A percentile compares a stretch with the other conserved stretches of the same genome.
These are phyloP conservation scores for Myotis findleyi DNA, from an alignment of 2,797 vertebrate genomes.

Conservation along the genomic window DNA sequence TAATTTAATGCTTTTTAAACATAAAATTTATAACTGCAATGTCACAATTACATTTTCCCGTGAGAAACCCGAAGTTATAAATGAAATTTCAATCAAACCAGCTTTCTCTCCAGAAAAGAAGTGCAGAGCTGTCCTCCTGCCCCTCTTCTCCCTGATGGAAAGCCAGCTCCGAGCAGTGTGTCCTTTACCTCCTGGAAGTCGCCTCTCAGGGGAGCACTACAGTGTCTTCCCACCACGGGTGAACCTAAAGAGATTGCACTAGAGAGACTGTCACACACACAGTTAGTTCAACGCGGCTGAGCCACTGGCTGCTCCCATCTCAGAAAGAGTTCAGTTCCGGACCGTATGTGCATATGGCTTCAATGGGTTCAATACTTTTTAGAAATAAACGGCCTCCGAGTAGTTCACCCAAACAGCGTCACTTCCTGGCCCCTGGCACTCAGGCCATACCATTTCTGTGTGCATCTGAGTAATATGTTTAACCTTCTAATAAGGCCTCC, in stretches of 20 bases:
- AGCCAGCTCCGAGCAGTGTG: background rate
- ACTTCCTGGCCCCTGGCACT: constrained; percentile 57
- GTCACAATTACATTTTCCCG: background rate
- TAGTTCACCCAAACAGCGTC: constrained; percentile 41
- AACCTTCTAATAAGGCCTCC: constrained; percentile 72
- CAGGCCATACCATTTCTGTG: constrained; percentile 16
- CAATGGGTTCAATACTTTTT: constrained; percentile 67
- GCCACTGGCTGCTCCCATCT: constrained; percentile 37
- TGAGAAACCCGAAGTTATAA: background rate
- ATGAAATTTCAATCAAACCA: background rate
- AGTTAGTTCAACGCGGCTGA: constrained; percentile 60
- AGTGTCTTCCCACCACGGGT: background rate
- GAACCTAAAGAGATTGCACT: constrained; percentile 54
- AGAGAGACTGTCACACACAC: constrained; percentile 23
- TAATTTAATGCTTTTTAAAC: background rate
- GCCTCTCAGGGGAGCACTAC: background rate
- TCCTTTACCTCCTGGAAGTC: background rate
- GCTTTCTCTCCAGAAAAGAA: background rate
- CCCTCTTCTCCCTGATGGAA: background rate
- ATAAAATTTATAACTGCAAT: background rate
- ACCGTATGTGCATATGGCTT: constrained; percentile 12
- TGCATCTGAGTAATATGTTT: constrained; percentile 62
- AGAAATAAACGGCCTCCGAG: constrained; percentile 67
- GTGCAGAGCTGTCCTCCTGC: background rate
- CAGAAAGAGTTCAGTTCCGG: constrained; percentile 60